Percentiles rank a stretch among this genome's conserved stretches.
Evolutionary conservation across 2,888 invertebrate species (phyloP).

Genomic region (Subacronicta megacephala): DNA sequence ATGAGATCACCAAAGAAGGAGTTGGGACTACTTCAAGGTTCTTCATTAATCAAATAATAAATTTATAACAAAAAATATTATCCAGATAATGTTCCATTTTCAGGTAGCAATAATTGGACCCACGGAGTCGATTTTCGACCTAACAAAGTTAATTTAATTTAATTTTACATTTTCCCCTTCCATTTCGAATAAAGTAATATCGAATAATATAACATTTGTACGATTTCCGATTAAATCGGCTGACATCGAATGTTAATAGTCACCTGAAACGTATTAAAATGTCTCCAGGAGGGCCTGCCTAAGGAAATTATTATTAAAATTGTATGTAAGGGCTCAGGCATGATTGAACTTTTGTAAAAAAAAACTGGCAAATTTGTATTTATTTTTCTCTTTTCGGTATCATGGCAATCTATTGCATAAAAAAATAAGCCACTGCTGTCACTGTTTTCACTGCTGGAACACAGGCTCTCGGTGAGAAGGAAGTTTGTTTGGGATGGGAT

Average conservation of each 20-base stretch:
- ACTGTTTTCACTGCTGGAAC: too few species aligned
- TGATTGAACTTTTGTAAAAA: not conserved
- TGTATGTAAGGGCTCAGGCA: slow-evolving; percentile 10
- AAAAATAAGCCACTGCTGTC: too few species aligned
- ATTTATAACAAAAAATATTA: too few species aligned
- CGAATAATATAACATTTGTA: slow-evolving; percentile 22
- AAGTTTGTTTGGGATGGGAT: too few species aligned
- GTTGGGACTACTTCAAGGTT: too few species aligned
- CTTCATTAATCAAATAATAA: too few species aligned
- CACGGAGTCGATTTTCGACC: not conserved
- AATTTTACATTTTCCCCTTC: slow-evolving; percentile 5
- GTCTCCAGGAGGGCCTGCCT: slow-evolving; percentile 4
- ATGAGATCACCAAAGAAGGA: too few species aligned
- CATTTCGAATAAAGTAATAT: slow-evolving; percentile 14
- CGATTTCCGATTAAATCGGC: slow-evolving; percentile 28
- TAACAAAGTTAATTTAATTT: slow-evolving; percentile 1
- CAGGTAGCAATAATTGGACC: too few species aligned
- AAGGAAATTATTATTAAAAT: slow-evolving; percentile 32
- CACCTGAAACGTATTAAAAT: slow-evolving; percentile 38
- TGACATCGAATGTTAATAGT: slow-evolving; percentile 25
- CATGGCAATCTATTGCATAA: too few species aligned
- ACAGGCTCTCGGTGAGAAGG: too few species aligned
- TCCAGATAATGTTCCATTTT: not conserved
- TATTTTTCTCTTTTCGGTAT: too few species aligned
- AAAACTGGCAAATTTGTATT: too few species aligned